Evolutionary conservation across 2,113 vertebrate species (phyloP).

Genomic region (Setophaga petechia): DNA sequence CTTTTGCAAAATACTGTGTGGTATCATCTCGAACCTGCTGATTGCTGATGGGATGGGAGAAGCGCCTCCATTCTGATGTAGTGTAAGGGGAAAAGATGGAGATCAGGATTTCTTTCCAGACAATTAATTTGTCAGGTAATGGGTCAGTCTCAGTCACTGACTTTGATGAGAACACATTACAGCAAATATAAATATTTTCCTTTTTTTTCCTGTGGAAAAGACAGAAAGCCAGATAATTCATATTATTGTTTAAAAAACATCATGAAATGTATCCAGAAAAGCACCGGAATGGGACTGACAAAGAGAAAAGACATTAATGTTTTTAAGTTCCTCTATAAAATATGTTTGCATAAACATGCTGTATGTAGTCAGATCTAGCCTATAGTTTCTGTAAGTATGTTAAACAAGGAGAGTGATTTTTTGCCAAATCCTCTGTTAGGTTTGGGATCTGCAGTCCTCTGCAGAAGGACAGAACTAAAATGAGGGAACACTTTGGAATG

Average conservation of each 20-base stretch:
- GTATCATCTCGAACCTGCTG: slow-evolving; percentile 61
- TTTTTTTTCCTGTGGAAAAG: background rate
- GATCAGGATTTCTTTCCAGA: background rate
- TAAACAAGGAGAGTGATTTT: slow-evolving; percentile 52
- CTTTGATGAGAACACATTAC: background rate
- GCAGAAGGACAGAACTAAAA: slow-evolving; percentile 51
- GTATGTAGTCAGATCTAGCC: slow-evolving; percentile 31
- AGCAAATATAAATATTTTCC: background rate
- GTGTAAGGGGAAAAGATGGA: background rate
- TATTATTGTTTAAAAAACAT: background rate
- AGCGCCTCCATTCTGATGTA: background rate
- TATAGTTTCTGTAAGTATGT: slow-evolving; percentile 29
- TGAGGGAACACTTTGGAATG: slow-evolving; percentile 53
- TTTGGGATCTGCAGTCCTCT: slow-evolving; percentile 47
- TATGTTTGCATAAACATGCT: slow-evolving; percentile 34
- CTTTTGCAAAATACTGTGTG: slow-evolving; percentile 72
- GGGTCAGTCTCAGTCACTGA: background rate
- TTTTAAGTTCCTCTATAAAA: slow-evolving; percentile 36
- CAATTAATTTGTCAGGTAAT: background rate
- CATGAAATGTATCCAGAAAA: background rate
- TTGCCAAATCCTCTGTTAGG: slow-evolving; percentile 50
- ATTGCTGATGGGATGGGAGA: slow-evolving; percentile 57
- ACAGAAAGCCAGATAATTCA: background rate
- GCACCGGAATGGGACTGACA: background rate
- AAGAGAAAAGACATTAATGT: slow-evolving; percentile 20